These are phyloP conservation scores for Phyllopteryx taeniolatus DNA, from an alignment of 2,113 vertebrate genomes.

Conservation along the genomic window DNA sequence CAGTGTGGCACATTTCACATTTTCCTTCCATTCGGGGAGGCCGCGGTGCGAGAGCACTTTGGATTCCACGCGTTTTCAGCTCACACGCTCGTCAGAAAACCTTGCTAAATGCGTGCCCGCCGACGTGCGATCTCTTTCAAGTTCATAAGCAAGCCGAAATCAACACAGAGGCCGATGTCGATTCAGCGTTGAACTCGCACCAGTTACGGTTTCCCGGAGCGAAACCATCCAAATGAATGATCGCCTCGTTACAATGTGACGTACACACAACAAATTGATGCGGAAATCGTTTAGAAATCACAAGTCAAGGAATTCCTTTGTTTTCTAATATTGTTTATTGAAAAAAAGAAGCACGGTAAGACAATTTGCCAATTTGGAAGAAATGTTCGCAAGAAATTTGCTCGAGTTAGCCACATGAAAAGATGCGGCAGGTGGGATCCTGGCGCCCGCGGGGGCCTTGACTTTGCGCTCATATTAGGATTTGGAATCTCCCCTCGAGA, in stretches of 20 bases:
- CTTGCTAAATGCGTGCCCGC: slow-evolving; percentile 8
- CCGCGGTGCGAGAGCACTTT: slow-evolving; percentile 35
- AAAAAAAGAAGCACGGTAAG: too few species aligned
- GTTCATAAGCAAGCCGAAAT: background rate
- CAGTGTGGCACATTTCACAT: slow-evolving; percentile 74
- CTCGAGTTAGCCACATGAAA: background rate
- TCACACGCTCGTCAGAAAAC: slow-evolving; percentile 24
- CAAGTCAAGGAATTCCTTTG: background rate
- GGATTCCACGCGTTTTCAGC: slow-evolving; percentile 48
- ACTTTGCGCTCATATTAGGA: too few species aligned
- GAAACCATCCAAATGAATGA: background rate
- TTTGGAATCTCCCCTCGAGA: too few species aligned
- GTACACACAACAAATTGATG: background rate
- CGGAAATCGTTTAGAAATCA: background rate
- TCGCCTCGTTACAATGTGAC: background rate
- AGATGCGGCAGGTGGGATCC: background rate
- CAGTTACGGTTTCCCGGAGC: background rate
- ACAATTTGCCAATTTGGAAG: background rate
- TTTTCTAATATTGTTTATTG: too few species aligned
- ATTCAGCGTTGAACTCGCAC: background rate
- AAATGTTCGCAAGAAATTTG: background rate
- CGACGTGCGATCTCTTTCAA: background rate
- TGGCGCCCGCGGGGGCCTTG: too few species aligned
- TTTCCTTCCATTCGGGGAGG: slow-evolving; percentile 52
- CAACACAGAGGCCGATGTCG: background rate